Evolutionary conservation across 2,888 invertebrate species (phyloP), one percentile per base, ranked within the genome.

Genomic region (Erynnis tages): DNA sequence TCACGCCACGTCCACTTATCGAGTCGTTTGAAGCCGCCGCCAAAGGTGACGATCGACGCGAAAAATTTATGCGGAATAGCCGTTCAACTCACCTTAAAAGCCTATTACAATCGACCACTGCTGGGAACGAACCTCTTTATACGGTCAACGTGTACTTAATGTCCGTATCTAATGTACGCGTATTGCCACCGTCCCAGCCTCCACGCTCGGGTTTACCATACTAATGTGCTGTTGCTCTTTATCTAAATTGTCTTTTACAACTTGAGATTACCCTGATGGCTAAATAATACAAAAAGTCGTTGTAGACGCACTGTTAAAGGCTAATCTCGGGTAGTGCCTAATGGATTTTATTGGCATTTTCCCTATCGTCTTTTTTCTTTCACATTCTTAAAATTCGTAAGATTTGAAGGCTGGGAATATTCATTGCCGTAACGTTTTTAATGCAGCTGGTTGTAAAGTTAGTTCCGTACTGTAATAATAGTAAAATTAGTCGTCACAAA

Each of bases 41-140:
- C 86, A 83, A 82, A 85, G 77, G 83, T 83, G 86, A 84, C 79
- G 77, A 80, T 75, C 67, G 67, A 69, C 72, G 71, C 74, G 76
- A 74, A 73, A 79, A 73, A 76, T 72, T 61, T 66, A 66, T 69
- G 72, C 73, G 72, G 74, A 73, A 74, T 62, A 59, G 54, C 56
- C 53, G 57, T 55, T 54, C 35, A 8, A 11, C 45, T 57, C 54
- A 54, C 56, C 59, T 63, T 65, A 65, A 65, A 61, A 65, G 62
- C 61, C 62, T 66, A 58, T 62, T 62, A 62, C 56, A 59, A 53
- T 55, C 58, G 52, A 55, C 53, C 52, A 55, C 57, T 47, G 54
- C 54, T 47, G 56, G 43, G 54, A 53, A 56, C 55, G 43, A 47
- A 40, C 10, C 48, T 17, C 40, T 48, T 48, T 40, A 48, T 41